phyloP scores from a whole-genome alignment of 2,797 vertebrate genomes.

The Pseudocheirus occidentalis region DNA sequence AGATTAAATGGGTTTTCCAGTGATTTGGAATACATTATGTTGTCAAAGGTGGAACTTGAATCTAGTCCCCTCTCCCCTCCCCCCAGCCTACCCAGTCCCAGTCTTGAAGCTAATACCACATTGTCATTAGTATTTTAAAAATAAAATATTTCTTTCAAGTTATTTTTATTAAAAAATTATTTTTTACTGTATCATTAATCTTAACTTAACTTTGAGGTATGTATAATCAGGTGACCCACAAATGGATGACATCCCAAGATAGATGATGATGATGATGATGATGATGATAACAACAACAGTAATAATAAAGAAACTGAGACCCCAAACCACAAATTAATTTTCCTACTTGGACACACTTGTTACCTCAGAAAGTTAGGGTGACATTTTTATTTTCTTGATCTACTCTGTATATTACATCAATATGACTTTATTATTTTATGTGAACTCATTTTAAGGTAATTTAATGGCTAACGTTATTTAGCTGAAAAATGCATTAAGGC shows the following conservation, averaged over 20 bases:
- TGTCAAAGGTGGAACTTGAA: background rate
- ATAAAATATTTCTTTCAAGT: background rate
- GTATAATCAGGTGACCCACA: background rate
- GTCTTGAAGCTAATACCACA: background rate
- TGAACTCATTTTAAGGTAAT: background rate
- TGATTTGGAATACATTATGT: background rate
- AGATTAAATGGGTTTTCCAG: background rate
- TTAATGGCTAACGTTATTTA: background rate
- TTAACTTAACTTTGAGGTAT: background rate
- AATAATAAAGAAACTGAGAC: background rate
- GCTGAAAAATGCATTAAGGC: background rate
- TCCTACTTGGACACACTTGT: background rate
- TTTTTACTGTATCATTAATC: background rate
- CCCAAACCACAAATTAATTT: background rate
- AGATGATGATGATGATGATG: background rate
- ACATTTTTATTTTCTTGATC: too few species aligned
- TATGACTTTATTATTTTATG: background rate
- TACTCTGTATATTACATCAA: background rate
- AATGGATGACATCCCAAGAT: background rate
- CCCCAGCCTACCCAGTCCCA: fast-evolving
- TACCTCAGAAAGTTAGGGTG: background rate
- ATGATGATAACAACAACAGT: fast-evolving
- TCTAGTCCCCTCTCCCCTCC: background rate
- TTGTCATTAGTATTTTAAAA: background rate
- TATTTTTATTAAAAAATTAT: background rate